A percentile compares a stretch with the other conserved stretches of the same genome.
Evolutionary conservation across 92 coral and sea anemone species (phyloP).

Genomic region (Scolanthus callimorphus): DNA sequence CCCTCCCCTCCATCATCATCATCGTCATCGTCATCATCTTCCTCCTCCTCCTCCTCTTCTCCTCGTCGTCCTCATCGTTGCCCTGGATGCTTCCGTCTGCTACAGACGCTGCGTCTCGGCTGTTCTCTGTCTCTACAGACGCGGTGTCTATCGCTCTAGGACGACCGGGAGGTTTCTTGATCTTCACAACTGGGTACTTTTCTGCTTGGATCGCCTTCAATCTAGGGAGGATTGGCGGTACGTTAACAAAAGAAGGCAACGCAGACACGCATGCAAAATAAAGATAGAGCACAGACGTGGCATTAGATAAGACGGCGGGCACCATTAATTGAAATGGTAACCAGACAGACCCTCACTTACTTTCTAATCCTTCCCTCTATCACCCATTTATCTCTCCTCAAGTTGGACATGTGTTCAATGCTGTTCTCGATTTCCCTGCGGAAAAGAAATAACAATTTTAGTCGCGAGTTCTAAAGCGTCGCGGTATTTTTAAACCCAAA

Average conservation of each 20-base stretch:
- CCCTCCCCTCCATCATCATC: conserved; percentile 60
- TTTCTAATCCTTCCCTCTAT: conserved; percentile 92
- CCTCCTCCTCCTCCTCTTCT: conserved; percentile 85
- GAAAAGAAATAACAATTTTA: background rate
- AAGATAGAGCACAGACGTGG: too few relatives aligned
- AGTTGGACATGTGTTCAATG: conserved; percentile 91
- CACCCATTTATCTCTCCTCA: conserved; percentile 94
- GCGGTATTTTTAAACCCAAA: too few relatives aligned
- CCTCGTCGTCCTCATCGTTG: conserved; percentile 79
- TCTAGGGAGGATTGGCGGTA: too few relatives aligned
- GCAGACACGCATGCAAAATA: too few relatives aligned
- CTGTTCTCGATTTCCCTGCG: conserved; percentile 90
- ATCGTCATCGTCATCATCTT: conserved; percentile 87
- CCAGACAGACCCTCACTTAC: too few relatives aligned
- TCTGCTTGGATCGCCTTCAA: conserved; percentile 90
- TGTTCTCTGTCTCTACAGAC: conserved; percentile 59
- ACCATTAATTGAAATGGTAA: too few relatives aligned
- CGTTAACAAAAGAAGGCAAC: too few relatives aligned
- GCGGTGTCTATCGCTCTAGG: conserved; percentile 57
- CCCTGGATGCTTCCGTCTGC: conserved; percentile 65
- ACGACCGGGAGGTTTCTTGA: conserved; percentile 92
- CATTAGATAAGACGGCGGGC: too few relatives aligned
- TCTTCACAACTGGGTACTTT: conserved; percentile 92
- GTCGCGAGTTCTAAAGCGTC: too few relatives aligned
- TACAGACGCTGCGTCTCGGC: conserved; percentile 41